phyloP scores from a whole-genome alignment of 2,113 vertebrate genomes.

The Clarias gariepinus region DNA sequence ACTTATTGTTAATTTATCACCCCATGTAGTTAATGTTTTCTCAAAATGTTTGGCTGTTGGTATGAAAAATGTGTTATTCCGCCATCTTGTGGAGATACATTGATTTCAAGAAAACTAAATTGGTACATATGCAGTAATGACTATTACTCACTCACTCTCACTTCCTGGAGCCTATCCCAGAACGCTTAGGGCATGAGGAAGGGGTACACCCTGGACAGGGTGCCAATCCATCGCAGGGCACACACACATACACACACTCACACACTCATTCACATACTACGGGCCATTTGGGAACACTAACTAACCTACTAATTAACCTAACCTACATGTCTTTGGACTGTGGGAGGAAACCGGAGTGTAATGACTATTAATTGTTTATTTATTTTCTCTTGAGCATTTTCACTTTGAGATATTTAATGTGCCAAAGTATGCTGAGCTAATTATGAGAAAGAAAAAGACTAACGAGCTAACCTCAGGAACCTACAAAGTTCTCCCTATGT shows the following conservation, averaged over 20 bases:
- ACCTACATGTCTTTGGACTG: too few relatives aligned
- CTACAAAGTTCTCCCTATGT: not conserved
- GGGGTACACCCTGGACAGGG: too few relatives aligned
- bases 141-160: too few relatives aligned
- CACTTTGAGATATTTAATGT: not conserved
- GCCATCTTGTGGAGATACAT: conserved; percentile 21
- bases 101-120: not conserved
- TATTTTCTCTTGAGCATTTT: not conserved
- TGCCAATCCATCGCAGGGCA: too few relatives aligned
- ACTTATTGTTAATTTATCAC: not conserved
- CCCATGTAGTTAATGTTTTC: not conserved
- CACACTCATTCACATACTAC: too few relatives aligned
- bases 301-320: too few relatives aligned
- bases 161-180: too few relatives aligned
- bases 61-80: conserved; percentile 6
- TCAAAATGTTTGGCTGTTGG: not conserved
- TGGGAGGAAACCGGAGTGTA: too few relatives aligned
- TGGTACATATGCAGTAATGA: not conserved
- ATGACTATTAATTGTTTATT: not conserved
- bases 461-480: not conserved
- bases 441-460: not conserved
- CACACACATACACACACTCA: too few relatives aligned
- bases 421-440: not conserved
- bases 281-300: too few relatives aligned
- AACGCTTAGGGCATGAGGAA: too few relatives aligned